phyloP scores from a whole-genome alignment of 92 coral and sea anemone species.

The Palythoa grandiflora region DNA sequence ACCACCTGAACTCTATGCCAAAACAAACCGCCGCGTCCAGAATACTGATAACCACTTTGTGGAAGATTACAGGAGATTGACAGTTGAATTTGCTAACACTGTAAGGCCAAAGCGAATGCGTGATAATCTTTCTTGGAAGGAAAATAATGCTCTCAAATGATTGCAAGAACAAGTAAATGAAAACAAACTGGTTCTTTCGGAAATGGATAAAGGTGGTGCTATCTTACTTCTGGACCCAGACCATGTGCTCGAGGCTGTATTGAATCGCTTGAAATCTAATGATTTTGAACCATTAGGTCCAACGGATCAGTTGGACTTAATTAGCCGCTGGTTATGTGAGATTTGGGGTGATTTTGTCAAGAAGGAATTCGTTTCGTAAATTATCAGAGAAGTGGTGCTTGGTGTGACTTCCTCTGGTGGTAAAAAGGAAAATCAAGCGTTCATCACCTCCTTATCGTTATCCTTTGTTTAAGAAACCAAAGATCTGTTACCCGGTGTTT shows the following conservation, averaged over 20 bases:
- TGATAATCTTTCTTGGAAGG: constrained; percentile 6
- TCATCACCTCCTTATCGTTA: no score
- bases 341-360: no score
- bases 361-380: no score
- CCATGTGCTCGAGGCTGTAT: constrained; percentile 16
- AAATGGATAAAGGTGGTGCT: not conserved
- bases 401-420: no score
- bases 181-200: not conserved
- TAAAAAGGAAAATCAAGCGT: no score
- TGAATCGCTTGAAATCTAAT: not conserved
- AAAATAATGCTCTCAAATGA: constrained; percentile 16
- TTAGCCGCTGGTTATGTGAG: no score
- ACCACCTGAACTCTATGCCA: constrained; percentile 6
- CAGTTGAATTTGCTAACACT: constrained; percentile 18
- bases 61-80: constrained; percentile 23
- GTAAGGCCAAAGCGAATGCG: not conserved
- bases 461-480: no score
- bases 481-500: no score
- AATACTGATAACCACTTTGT: constrained; percentile 13
- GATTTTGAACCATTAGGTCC: not conserved
- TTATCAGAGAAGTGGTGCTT: no score
- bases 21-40: constrained; percentile 22
- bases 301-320: no score
- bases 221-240: constrained; percentile 6
- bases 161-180: constrained; percentile 10